Base-by-base conservation (phyloP, 2,888 invertebrate genomes). In the Pammene fasciana region DNA sequence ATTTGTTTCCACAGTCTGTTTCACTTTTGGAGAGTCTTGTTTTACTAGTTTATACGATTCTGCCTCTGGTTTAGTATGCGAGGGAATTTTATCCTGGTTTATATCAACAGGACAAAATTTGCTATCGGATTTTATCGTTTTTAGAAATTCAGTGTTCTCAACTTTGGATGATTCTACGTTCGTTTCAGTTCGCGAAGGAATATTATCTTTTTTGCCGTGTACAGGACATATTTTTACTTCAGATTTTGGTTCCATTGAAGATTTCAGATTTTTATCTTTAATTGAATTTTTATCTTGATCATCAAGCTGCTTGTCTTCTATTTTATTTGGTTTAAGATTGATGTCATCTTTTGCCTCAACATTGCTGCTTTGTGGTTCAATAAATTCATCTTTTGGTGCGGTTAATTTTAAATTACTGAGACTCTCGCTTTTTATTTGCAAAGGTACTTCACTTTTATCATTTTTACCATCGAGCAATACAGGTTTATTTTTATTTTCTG, bases 161-260 rank as follows among this genome's bases (percentile, higher is more conserved):
- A 11, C 11, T 46, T 46, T 38, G 10, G 18, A 10, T 6, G 62
- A 38, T 48, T 50, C 61, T n/a, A 14, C 16, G 5, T 38, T 50
- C 16, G 38, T 18, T 52, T 52, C 41, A 18, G 4, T 38, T 62
- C 41, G 38, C 9, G 14, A 16, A 34, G 45, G 16, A 5, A 5
- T 11, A 13, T 13, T 62, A 14, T 56, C 56, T 56, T 68, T 68
- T 43, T 48, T 43, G 8, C 57, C 50, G 18, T 73, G 70, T 14
- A 75, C 45, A n/a, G 71, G 68, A 56, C 71, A 73, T 38, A 16
- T 46, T 64, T 68, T 72, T 52, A 62, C 61, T 48, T 65, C 26
- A 52, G 36, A 8, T 56, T 72, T 75, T 59, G 55, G 1, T 59
- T 59, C 34, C 34, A 34, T 68, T 14, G 11, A 11, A 18, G 64